These are phyloP conservation scores for Drosophila jambulina DNA, from an alignment of 1,140 invertebrate species.

Conservation along the genomic window DNA sequence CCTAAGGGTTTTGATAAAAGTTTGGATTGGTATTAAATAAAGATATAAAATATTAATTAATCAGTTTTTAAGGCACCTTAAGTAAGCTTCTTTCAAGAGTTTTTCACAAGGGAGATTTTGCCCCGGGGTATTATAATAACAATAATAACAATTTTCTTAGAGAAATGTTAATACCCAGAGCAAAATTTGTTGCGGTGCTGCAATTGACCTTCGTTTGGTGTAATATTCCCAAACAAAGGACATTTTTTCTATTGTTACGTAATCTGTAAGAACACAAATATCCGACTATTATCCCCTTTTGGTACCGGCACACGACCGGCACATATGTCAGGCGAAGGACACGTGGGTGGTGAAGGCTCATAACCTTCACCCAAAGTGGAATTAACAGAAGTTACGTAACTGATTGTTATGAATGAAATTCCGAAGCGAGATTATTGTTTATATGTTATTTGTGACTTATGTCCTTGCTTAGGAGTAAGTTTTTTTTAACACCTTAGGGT, in stretches of 20 bases:
- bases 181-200: background rate
- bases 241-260: conserved; percentile 17
- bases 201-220: background rate
- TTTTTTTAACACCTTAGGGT: too few species aligned
- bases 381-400: conserved; percentile 17
- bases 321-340: conserved; percentile 41
- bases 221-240: background rate
- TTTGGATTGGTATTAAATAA: too few species aligned
- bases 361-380: conserved; percentile 11
- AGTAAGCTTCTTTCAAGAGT: too few species aligned
- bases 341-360: conserved; percentile 6
- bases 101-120: background rate
- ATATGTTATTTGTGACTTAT: background rate
- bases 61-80: too few species aligned
- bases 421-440: background rate
- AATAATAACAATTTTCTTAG: background rate
- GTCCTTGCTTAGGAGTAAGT: too few species aligned
- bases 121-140: too few species aligned
- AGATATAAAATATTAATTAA: too few species aligned
- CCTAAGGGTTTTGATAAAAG: too few species aligned
- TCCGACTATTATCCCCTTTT: conserved; percentile 30
- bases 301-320: conserved; percentile 44
- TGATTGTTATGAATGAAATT: conserved; percentile 8
- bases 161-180: background rate
- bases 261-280: background rate